These are phyloP conservation scores for Lissonota sp. DNA, from an alignment of 2,888 invertebrate genomes.

Conservation along the genomic window DNA sequence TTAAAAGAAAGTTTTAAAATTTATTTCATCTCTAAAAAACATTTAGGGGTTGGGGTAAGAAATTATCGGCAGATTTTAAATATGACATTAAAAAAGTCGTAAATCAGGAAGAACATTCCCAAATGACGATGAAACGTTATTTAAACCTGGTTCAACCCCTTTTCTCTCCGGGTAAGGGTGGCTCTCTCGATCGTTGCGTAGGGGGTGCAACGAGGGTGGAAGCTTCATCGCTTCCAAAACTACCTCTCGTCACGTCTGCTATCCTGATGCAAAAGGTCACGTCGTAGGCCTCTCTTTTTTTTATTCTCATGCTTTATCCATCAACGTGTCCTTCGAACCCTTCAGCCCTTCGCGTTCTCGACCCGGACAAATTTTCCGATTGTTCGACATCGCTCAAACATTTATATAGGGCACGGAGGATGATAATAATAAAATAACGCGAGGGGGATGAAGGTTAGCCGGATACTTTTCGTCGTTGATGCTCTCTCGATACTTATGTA, in stretches of 20 bases:
- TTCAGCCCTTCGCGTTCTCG: constrained; percentile 10
- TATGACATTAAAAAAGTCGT: no score
- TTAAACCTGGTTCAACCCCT: constrained; percentile 28
- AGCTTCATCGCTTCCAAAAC: constrained; percentile 44
- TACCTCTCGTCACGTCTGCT: constrained; percentile 66
- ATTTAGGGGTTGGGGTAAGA: no score
- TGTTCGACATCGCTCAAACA: not conserved
- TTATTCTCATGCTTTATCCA: constrained; percentile 55
- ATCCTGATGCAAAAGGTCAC: constrained; percentile 77
- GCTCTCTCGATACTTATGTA: constrained; percentile 57
- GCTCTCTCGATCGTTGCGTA: constrained; percentile 45
- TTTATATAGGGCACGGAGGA: not conserved
- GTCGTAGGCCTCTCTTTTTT: constrained; percentile 72
- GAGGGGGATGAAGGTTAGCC: not conserved
- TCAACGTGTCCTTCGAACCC: not conserved
- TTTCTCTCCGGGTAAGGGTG: not conserved
- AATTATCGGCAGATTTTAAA: no score
- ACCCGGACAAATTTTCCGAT: not conserved
- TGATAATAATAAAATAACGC: not conserved
- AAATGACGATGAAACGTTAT: not conserved
- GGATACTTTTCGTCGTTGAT: constrained; percentile 45
- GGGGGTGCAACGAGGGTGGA: constrained; percentile 47
- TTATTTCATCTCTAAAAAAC: no score
- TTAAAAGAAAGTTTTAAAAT: no score
- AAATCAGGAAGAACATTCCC: no score